Conservation (phyloP, 2,797 vertebrate species). For the Manis pentadactyla region DNA sequence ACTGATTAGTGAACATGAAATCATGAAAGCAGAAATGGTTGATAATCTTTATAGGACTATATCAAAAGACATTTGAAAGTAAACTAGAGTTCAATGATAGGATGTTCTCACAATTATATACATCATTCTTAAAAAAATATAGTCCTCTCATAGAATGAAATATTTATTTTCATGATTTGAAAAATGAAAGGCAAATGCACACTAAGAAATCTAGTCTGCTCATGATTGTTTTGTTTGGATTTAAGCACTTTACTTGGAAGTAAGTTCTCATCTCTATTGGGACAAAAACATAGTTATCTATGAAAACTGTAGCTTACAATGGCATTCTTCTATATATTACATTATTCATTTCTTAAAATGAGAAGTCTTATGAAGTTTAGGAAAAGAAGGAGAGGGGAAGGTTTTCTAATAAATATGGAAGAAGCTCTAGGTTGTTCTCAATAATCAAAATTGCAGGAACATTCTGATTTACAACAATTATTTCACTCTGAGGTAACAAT, state of each 20-base stretch:
- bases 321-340: neutral
- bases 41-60: neutral
- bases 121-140: neutral
- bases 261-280: neutral
- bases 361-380: neutral
- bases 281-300: neutral
- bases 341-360: neutral
- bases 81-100: neutral
- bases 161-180: neutral
- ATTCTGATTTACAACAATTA: neutral
- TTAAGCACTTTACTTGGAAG: neutral
- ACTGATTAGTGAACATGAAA: slow-evolving; percentile 51
- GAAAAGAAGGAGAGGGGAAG: neutral
- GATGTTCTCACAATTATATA: neutral
- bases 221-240: neutral
- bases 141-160: neutral
- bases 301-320: neutral
- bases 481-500: neutral
- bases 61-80: neutral
- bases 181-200: slow-evolving; percentile 10
- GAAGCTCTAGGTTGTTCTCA: neutral
- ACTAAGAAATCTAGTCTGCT: neutral
- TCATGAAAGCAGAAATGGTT: slow-evolving; percentile 52
- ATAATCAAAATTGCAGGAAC: neutral
- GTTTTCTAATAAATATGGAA: neutral